These are phyloP conservation scores for Eurystomus gularis DNA, from an alignment of 2,113 vertebrate genomes.

Conservation along the genomic window DNA sequence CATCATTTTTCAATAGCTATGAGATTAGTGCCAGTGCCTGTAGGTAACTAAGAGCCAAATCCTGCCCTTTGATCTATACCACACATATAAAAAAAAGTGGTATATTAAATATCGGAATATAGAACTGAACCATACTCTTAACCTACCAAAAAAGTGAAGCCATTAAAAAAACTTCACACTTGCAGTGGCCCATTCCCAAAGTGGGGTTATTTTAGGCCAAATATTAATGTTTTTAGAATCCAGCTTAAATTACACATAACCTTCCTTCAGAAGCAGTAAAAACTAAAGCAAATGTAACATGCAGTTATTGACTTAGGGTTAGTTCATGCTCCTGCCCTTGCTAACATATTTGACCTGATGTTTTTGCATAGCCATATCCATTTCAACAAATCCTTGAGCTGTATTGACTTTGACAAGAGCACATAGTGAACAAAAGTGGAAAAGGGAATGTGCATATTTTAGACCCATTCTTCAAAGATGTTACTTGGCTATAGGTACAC, in stretches of 20 bases:
- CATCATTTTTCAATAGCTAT: slow-evolving; percentile 19
- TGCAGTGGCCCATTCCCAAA: not conserved
- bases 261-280: not conserved
- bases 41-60: slow-evolving; percentile 28
- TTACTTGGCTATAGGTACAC: not conserved
- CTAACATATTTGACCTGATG: not conserved
- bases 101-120: not conserved
- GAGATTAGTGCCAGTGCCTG: slow-evolving; percentile 14
- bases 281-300: not conserved
- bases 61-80: not conserved
- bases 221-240: slow-evolving; percentile 35
- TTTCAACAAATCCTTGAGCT: slow-evolving; percentile 9
- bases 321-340: not conserved
- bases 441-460: not conserved
- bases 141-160: not conserved
- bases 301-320: not conserved
- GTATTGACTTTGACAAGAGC: not conserved
- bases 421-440: not conserved
- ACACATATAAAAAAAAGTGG: not conserved
- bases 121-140: not conserved
- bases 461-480: not conserved
- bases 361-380: not conserved
- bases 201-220: slow-evolving; percentile 30
- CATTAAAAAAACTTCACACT: not conserved
- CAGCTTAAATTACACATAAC: slow-evolving; percentile 24